A percentile compares a stretch with the other conserved stretches of the same genome.
These are phyloP conservation scores for Euborellia annulipes DNA, from an alignment of 1,140 invertebrate species.

Conservation along the genomic window DNA sequence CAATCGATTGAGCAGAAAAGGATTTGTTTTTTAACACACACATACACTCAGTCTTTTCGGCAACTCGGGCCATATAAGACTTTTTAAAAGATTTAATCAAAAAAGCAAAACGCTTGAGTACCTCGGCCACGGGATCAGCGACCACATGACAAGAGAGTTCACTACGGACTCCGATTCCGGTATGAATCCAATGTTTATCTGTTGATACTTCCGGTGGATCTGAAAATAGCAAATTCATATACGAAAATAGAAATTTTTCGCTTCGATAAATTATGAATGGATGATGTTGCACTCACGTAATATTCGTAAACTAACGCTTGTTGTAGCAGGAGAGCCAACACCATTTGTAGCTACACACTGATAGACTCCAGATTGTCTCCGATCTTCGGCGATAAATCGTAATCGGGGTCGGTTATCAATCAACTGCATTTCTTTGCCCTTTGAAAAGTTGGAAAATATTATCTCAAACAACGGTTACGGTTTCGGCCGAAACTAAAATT, in stretches of 20 bases:
- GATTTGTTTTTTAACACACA: too few relatives aligned
- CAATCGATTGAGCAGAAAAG: too few relatives aligned
- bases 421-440: conserved; percentile 44
- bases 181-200: conserved; percentile 47
- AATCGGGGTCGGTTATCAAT: conserved; percentile 42
- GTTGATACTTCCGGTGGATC: conserved; percentile 52
- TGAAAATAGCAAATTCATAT: too few relatives aligned
- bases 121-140: conserved; percentile 44
- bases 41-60: too few relatives aligned
- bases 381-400: conserved; percentile 45
- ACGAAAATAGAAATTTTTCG: too few relatives aligned
- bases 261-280: too few relatives aligned
- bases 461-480: too few relatives aligned
- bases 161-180: conserved; percentile 43
- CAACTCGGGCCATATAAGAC: too few relatives aligned
- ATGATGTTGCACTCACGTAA: conserved; percentile 36
- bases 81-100: too few relatives aligned
- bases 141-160: conserved; percentile 50
- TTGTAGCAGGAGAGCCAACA: conserved; percentile 49
- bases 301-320: conserved; percentile 38
- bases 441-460: too few relatives aligned
- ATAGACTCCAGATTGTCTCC: conserved; percentile 47
- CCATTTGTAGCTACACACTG: conserved; percentile 55
- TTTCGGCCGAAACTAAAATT: too few relatives aligned
- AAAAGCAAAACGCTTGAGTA: too few relatives aligned